Base-by-base conservation (phyloP, 2,113 vertebrate genomes). In the Pelecanoides urinatrix region DNA sequence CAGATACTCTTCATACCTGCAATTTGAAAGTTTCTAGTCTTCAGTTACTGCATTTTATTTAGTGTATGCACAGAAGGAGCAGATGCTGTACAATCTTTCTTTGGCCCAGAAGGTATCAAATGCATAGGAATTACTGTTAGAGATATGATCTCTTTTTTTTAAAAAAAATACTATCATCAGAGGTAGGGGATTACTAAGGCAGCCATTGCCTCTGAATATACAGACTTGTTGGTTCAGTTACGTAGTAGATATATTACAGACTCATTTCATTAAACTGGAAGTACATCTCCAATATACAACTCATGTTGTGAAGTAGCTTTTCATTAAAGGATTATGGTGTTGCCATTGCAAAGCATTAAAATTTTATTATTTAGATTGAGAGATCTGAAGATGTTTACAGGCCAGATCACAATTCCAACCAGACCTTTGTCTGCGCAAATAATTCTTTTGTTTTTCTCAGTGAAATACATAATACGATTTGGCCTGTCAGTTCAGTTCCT, bases 251-350 rank as follows among this genome's bases (percentile, higher is more conserved):
- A 72, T 29, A 77, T 68, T 67, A 75, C 47, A 38, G 88, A 90
- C 58, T 82, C 58, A 67, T 74, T 97, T 96, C 27, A 88, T 87
- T 95, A 68, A 86, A 47, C 91, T 97, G 90, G 15, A 97, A 84
- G 68, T 86, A 45, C 73, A 93, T 91, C 71, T 96, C 72, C 77
- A 93, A 67, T 61, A 93, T 32, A 73, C 80, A 93, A 38, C 86
- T 96, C 88, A 86, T 22, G 11, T 55, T 65, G 86, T 74, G 61
- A 95, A 90, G 88, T 62, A 62, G 65, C n/a, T 98, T 96, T 97
- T 94, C 84, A 95, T 89, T 30, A 83, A 96, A 88, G 91, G 88
- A 92, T 96, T 86, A 94, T 82, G 53, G 47, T 87, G 72, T 75
- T 96, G 92, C 65, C 68, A 84, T 44, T 90, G 91, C 14, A 29